Base-by-base conservation (phyloP, 2,888 invertebrate genomes). In the Parelbella ahira region DNA sequence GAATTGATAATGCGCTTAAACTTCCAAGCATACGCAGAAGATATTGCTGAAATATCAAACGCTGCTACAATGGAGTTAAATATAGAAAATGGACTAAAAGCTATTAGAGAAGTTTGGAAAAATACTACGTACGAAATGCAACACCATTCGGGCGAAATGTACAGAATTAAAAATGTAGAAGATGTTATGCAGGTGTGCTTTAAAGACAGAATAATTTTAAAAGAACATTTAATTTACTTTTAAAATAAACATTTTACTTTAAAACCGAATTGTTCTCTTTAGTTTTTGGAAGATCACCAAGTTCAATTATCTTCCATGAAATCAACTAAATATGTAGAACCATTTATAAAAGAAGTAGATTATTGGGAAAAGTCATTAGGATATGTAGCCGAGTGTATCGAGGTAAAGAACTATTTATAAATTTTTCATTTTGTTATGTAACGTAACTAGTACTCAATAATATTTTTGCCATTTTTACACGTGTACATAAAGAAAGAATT, bases 51-150 rank as follows among this genome's bases (percentile, higher is more conserved):
- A 59, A 93, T 96, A 54, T 96, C 96, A 0, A 93, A 93, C 54
- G 93, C 95, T 1, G 96, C 97, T 5, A 94, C 94, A 1, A 96
- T 96, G 92, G 97, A 97, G 72, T 69, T 96, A 34, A 92, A 92
- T 54, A 96, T 97, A 57, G 97, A 97, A 80, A 91, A 91, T 66
- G 92, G 92, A n/a, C 74, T 97, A 9, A 91, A 91, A 66, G 88
- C 88, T 12, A 95, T 97, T 33, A 80, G 86, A 10, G 90, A 91
- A 25, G 88, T 91, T 6, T 97, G 97, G 96, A 88, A 90, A 43
- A 80, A 69, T 1, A 93, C 94, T 52, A 89, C 89, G 0, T 89
- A 94, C 49, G 94, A 94, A 63, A 93, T 96, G 88, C 76, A 86
- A 2, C 90, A 91, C 1, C 93, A 94, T 64, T 93, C 90, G 62